A percentile compares a stretch with the other conserved stretches of the same genome.
phyloP scores from a whole-genome alignment of 1,140 invertebrate genomes.

The Zaprionus kolodkinae region DNA sequence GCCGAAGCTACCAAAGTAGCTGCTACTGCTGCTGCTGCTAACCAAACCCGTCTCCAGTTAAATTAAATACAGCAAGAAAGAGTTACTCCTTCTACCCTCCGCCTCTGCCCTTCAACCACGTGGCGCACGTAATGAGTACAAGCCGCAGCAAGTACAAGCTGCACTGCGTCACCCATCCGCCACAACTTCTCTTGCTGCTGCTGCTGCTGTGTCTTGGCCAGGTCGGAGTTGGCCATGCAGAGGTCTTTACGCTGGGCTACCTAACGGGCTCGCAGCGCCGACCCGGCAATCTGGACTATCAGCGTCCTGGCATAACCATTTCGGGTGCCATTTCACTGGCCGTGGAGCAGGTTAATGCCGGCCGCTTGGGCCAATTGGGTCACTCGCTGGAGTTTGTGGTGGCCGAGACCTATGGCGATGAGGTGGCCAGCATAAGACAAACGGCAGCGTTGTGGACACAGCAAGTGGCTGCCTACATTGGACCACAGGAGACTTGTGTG shows the following conservation, averaged over 20 bases:
- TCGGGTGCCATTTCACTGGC: constrained; percentile 94
- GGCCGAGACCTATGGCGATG: constrained; percentile 96
- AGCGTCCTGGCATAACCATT: constrained; percentile 87
- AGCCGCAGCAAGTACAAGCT: constrained; percentile 14
- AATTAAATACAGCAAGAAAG: constrained; percentile 51
- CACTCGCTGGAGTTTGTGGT: constrained; percentile 92
- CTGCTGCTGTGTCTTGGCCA: constrained; percentile 20
- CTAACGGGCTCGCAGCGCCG: constrained; percentile 91
- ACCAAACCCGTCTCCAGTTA: constrained; percentile 38
- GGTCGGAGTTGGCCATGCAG: constrained; percentile 47
- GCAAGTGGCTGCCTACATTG: constrained; percentile 95
- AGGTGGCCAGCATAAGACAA: constrained; percentile 92
- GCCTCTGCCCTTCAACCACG: not conserved
- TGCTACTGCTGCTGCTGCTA: constrained; percentile 2
- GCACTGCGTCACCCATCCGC: not conserved
- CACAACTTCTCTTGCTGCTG: constrained; percentile 4
- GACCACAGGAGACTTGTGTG: constrained; percentile 97
- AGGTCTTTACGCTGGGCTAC: constrained; percentile 87
- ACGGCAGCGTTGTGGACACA: constrained; percentile 94
- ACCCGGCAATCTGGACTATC: constrained; percentile 90
- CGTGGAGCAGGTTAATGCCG: constrained; percentile 88
- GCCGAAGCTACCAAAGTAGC: constrained; percentile 13
- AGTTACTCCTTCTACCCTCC: not conserved
- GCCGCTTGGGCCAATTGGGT: constrained; percentile 86
- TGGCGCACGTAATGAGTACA: constrained; percentile 45